These are phyloP conservation scores for Siderastrea siderea DNA, from an alignment of 92 coral and sea anemone genomes.

Conservation along the genomic window DNA sequence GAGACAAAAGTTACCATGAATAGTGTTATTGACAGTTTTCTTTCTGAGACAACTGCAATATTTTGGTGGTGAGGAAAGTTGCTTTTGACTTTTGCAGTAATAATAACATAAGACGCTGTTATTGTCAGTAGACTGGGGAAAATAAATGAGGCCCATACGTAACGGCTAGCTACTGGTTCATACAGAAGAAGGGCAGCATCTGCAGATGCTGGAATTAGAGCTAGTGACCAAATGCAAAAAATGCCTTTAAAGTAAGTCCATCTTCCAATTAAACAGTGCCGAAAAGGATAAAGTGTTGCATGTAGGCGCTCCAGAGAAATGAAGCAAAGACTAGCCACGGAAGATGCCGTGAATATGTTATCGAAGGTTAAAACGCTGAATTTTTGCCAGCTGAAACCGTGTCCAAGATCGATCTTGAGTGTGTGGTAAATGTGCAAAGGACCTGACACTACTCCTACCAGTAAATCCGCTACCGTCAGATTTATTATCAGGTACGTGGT, in stretches of 20 bases:
- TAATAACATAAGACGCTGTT: too few relatives aligned
- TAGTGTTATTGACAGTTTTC: too few relatives aligned
- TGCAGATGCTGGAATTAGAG: not conserved
- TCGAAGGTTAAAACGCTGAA: not conserved
- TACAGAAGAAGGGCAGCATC: not conserved
- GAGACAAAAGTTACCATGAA: too few relatives aligned
- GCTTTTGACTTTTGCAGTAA: too few relatives aligned
- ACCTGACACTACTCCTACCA: not conserved
- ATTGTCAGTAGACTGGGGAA: too few relatives aligned
- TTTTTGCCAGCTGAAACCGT: not conserved
- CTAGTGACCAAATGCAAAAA: not conserved
- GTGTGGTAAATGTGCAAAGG: not conserved
- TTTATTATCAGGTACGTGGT: too few relatives aligned
- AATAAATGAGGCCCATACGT: not conserved
- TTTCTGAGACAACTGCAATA: too few relatives aligned
- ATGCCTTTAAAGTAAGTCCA: not conserved
- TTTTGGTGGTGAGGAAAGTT: too few relatives aligned
- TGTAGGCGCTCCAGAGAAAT: conserved; percentile 2
- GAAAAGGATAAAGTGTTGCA: conserved; percentile 5
- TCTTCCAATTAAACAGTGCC: not conserved
- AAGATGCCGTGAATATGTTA: not conserved
- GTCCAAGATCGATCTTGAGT: too few relatives aligned
- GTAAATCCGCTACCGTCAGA: not conserved
- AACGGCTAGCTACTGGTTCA: not conserved
- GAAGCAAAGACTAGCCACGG: not conserved